Evolutionary conservation across 2,888 invertebrate genomes (phyloP).

Genomic region (Trichopoda pennipes): DNA sequence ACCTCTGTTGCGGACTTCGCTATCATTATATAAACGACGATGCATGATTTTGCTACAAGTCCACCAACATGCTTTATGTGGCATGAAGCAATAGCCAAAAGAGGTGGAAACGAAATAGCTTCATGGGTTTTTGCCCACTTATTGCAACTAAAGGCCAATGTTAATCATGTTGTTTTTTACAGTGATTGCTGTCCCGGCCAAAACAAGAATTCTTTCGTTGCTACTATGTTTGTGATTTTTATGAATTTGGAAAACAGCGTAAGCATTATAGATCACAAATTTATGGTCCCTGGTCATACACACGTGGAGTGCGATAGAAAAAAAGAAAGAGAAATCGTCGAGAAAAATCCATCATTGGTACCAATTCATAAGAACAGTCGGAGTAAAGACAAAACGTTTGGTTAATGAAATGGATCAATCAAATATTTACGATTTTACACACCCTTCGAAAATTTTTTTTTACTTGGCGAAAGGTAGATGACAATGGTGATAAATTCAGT

Average conservation of each 20-base stretch:
- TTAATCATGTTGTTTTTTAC: slow-evolving; percentile 62
- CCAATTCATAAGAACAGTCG: slow-evolving; percentile 43
- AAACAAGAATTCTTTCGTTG: too few species aligned
- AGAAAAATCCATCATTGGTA: too few species aligned
- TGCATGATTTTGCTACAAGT: slow-evolving; percentile 58
- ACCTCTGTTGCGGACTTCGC: slow-evolving; percentile 54
- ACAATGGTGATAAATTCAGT: slow-evolving; percentile 11
- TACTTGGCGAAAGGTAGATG: slow-evolving; percentile 35
- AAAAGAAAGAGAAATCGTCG: too few species aligned
- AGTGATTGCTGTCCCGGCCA: too few species aligned
- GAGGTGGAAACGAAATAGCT: slow-evolving; percentile 65
- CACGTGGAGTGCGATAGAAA: background rate
- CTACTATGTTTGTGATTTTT: slow-evolving; percentile 56
- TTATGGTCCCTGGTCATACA: background rate
- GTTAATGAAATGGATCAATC: slow-evolving; percentile 51
- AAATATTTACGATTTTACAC: slow-evolving; percentile 38
- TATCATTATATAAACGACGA: slow-evolving; percentile 65
- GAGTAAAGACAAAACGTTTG: slow-evolving; percentile 41
- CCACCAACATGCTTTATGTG: slow-evolving; percentile 63
- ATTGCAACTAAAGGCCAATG: slow-evolving; percentile 24
- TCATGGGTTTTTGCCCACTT: slow-evolving; percentile 59
- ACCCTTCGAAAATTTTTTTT: slow-evolving; percentile 36
- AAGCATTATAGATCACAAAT: background rate
- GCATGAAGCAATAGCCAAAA: slow-evolving; percentile 64
- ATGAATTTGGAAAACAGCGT: slow-evolving; percentile 27